Evolutionary conservation across 2,113 vertebrate species (phyloP).

Genomic region (Mus musculus): DNA sequence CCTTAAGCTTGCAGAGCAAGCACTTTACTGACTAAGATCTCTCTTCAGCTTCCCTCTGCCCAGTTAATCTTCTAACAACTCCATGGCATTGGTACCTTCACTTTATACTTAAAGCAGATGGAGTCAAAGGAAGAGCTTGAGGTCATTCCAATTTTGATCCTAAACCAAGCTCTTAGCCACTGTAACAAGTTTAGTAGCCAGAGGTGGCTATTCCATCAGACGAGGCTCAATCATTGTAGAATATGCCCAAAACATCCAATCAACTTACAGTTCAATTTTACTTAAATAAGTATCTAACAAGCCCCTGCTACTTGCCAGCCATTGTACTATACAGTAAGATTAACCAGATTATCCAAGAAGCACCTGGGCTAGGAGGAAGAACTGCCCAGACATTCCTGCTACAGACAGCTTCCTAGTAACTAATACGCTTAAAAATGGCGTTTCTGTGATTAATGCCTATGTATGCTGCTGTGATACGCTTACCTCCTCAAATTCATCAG

Average conservation of each 20-base stretch:
- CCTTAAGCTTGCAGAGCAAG: background rate
- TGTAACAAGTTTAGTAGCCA: background rate
- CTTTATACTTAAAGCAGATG: background rate
- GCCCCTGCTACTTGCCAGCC: background rate
- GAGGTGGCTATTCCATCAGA: background rate
- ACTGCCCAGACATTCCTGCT: background rate
- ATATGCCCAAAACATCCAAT: background rate
- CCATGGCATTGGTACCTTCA: background rate
- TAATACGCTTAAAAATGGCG: slow-evolving; percentile 62
- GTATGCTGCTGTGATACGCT: slow-evolving; percentile 72
- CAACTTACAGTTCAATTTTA: background rate
- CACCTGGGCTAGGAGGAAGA: background rate
- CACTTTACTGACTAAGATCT: background rate
- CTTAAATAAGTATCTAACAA: slow-evolving; percentile 28
- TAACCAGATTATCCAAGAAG: slow-evolving; percentile 1
- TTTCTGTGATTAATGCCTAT: slow-evolving; percentile 77
- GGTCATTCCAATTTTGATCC: slow-evolving; percentile 2
- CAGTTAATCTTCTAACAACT: background rate
- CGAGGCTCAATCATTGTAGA: background rate
- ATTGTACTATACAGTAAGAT: background rate
- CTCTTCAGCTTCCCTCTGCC: background rate
- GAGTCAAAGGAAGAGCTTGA: background rate
- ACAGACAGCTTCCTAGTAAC: slow-evolving; percentile 67
- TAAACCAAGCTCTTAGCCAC: background rate
- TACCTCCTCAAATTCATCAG: slow-evolving; percentile 74